Percentiles rank a stretch among this genome's conserved stretches.
Conservation (phyloP, 2,888 invertebrate species). For the Hedychridium roseum region DNA sequence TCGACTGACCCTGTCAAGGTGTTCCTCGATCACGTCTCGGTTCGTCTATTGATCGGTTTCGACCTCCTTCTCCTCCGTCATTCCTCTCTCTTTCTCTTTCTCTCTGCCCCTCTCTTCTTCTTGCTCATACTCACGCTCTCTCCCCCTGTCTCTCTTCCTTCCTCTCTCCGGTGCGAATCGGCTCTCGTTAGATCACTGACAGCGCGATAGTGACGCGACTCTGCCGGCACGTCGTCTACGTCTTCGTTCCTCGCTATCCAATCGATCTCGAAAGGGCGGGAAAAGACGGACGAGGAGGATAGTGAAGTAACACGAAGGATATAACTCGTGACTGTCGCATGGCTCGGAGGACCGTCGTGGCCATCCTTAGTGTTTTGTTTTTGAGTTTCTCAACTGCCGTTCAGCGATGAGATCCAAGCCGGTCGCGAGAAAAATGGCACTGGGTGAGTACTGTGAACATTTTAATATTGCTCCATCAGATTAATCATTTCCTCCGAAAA, state of each 20-base stretch:
- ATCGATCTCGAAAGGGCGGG: neutral
- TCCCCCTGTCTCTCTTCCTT: neutral
- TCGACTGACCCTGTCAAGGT: slow-evolving; percentile 19
- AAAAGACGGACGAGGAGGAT: neutral
- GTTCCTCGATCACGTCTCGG: slow-evolving; percentile 11
- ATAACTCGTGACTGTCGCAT: slow-evolving; percentile 46
- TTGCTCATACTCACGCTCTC: neutral
- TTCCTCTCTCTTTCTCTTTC: no score
- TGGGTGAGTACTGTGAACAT: slow-evolving; percentile 75
- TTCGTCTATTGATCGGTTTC: slow-evolving; percentile 7
- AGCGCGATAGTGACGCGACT: neutral
- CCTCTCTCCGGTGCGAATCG: neutral
- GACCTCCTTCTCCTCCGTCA: no score
- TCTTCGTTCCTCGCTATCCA: no score
- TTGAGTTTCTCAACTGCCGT: slow-evolving; percentile 42
- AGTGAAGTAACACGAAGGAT: slow-evolving; percentile 2
- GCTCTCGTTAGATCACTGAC: neutral
- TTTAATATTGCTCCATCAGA: no score
- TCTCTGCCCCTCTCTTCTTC: neutral
- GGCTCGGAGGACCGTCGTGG: slow-evolving; percentile 52
- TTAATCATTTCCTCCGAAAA: no score
- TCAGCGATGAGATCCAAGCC: slow-evolving; percentile 76
- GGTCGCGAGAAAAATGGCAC: slow-evolving; percentile 75
- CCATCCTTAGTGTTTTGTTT: slow-evolving; percentile 56
- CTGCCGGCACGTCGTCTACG: neutral